Percentiles rank a stretch among this genome's conserved stretches.
Evolutionary conservation across 2,888 invertebrate species (phyloP).

Genomic region (Glaucopsyche alexis): DNA sequence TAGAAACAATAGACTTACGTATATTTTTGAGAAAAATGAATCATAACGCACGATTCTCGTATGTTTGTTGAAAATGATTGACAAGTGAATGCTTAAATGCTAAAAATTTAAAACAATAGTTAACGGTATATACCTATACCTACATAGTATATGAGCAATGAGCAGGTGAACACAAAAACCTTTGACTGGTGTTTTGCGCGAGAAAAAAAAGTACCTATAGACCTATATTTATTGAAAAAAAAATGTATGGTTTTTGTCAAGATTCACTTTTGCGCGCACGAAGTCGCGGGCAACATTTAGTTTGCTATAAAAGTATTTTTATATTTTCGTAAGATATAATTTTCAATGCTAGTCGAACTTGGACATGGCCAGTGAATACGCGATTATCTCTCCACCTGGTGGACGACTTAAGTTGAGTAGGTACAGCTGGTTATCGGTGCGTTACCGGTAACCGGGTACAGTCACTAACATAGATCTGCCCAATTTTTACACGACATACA

Average conservation of each 20-base stretch:
- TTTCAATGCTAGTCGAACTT: conserved; percentile 7
- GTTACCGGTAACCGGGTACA: neutral
- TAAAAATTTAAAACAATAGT: neutral
- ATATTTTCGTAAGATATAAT: neutral
- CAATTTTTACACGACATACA: no score
- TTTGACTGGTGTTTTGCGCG: neutral
- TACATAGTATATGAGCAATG: neutral
- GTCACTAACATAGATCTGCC: no score
- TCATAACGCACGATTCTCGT: neutral
- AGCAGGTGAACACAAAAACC: neutral
- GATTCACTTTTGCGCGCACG: no score
- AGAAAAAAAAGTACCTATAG: neutral
- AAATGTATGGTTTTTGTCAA: no score
- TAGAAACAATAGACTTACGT: neutral
- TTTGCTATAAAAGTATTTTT: no score
- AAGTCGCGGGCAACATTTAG: no score
- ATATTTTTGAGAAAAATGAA: neutral
- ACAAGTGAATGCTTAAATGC: neutral
- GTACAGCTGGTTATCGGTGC: neutral
- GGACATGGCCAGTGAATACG: conserved; percentile 9
- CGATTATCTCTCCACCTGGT: conserved; percentile 2
- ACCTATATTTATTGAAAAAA: no score
- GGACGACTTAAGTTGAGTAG: neutral
- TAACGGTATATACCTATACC: neutral
- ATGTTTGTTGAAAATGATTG: neutral